Base-by-base conservation (phyloP, 2,113 vertebrate species). In the Vidua chalybeata region DNA sequence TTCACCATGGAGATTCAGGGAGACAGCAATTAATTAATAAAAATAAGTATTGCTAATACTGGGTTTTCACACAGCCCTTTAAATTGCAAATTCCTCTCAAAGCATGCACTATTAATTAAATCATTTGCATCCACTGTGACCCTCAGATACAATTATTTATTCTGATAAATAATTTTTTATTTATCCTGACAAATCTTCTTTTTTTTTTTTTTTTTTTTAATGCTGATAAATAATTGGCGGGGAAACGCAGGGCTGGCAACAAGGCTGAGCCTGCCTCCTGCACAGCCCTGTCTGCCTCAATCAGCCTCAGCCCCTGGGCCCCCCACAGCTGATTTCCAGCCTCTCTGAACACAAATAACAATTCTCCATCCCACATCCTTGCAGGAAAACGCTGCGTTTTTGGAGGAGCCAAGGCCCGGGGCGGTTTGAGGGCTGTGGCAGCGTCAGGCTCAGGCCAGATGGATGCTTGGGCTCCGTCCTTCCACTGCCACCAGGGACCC, bases 1-100 rank as follows among this genome's bases (percentile, higher is more conserved):
- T 73, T 92, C 81, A 92, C 88, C 86, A 75, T 51, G 84, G 93
- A 96, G 81, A 90, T 74, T 45, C 9, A 1, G 79, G 93, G 78
- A 93, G 90, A 63, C 78, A 59, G 87, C 55, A 91, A 95, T 93
- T 96, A 96, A 96, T 96, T 96, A 96, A 97, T 95, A 96, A 95
- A 89, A 94, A 90, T 87, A 87, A 96, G 56, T 89, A 80, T 82
- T 62, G 68, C 90, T 96, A 93, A 92, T 91, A 84, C 37, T 3
- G 2, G 75, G 77, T 75, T 95, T 93, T 89, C 59, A 87, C n/a
- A 46, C 27, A 72, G 93, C 82, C 67, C 63, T 97, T 96, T 78
- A 91, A 96, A 96, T 92, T 95, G 86, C 96, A 96, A 93, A 97
- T 92, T 61, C 46, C 78, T 93, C 79, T 55, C 41, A 8, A 83